A percentile compares a stretch with the other conserved stretches of the same genome.
Evolutionary conservation across 2,113 vertebrate genomes (phyloP).

Genomic region (Dasypus novemcinctus): DNA sequence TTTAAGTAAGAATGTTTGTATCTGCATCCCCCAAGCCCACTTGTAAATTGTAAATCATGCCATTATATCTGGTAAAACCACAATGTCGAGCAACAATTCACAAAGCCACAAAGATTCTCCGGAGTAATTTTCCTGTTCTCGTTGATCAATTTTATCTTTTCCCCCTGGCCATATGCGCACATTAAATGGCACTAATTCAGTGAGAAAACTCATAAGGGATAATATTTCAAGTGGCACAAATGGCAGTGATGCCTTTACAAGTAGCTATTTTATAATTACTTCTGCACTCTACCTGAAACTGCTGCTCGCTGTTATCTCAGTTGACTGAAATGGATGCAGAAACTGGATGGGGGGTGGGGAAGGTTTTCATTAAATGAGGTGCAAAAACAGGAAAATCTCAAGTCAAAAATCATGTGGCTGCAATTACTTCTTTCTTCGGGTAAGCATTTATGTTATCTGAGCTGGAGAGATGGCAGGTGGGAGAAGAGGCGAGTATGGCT

Average conservation of each 20-base stretch:
- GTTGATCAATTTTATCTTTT: conserved; percentile 69
- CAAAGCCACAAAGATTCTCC: conserved; percentile 64
- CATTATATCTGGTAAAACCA: conserved; percentile 58
- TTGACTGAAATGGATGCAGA: not conserved
- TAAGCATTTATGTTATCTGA: not conserved
- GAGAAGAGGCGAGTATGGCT: not conserved
- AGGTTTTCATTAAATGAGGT: conserved; percentile 25
- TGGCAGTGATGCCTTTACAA: conserved; percentile 1
- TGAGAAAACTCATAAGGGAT: conserved; percentile 50
- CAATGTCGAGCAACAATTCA: conserved; percentile 57
- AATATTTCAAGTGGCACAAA: conserved; percentile 50
- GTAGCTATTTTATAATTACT: conserved; percentile 48
- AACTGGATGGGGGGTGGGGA: not conserved
- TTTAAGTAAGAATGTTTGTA: conserved; percentile 74
- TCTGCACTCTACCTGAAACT: conserved; percentile 29
- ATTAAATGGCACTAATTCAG: conserved; percentile 68
- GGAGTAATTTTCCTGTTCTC: conserved; percentile 56
- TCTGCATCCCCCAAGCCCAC: conserved; percentile 52
- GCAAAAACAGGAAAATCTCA: conserved; percentile 33
- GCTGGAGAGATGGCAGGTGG: not conserved
- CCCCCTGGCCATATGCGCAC: conserved; percentile 52
- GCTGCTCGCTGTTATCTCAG: not conserved
- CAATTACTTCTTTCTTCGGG: conserved; percentile 7
- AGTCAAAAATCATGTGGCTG: not conserved
- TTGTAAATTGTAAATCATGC: conserved; percentile 64